phyloP scores from a whole-genome alignment of 2,113 vertebrate species.

The Formicarius rufipectus region DNA sequence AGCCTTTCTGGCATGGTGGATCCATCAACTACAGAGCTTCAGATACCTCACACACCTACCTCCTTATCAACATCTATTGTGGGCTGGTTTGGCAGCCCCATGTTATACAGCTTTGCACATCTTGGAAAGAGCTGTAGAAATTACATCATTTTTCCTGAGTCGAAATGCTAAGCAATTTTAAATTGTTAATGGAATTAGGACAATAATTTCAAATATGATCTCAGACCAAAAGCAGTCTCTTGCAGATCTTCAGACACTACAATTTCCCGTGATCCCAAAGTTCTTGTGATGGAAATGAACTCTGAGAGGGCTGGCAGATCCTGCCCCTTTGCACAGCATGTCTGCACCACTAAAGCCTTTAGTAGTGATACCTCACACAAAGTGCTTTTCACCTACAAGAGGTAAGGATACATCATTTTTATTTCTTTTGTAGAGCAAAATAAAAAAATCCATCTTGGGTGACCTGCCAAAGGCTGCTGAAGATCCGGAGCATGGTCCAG shows the following conservation, averaged over 20 bases:
- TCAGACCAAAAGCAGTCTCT: not conserved
- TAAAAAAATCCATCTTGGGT: not conserved
- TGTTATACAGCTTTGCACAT: not conserved
- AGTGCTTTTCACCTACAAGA: not conserved
- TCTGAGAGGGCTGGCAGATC: not conserved
- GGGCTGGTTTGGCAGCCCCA: not conserved
- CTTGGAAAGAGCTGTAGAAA: not conserved
- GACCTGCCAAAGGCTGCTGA: not conserved
- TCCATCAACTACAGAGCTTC: not conserved
- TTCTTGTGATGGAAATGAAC: not conserved
- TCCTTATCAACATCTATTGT: not conserved
- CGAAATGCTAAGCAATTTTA: not conserved
- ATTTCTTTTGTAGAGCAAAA: not conserved
- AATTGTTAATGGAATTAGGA: not conserved
- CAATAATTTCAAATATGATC: not conserved
- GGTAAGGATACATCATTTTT: not conserved
- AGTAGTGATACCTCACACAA: not conserved
- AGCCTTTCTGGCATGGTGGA: not conserved
- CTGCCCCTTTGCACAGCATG: not conserved
- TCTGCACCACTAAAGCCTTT: not conserved
- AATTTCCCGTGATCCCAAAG: not conserved
- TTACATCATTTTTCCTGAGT: fast-evolving
- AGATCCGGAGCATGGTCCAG: not conserved
- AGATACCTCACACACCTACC: not conserved
- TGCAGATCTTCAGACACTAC: not conserved